These are phyloP conservation scores for Phrynocephalus forsythii DNA, from an alignment of 2,797 vertebrate species.

Conservation along the genomic window DNA sequence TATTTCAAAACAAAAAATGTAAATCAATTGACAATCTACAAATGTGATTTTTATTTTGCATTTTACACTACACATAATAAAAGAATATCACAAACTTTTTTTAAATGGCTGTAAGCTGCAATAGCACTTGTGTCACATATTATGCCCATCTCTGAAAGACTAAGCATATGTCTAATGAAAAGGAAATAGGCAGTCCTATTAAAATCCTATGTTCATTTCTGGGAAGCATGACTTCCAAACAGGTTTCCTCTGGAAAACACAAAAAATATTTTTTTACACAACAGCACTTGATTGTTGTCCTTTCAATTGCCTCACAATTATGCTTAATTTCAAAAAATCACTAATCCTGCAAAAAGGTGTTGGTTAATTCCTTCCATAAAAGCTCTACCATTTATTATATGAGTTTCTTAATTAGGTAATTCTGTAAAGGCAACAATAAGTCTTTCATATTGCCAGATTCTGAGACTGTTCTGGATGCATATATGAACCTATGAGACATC, in stretches of 20 bases:
- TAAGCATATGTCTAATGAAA: background rate
- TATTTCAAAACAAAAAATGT: background rate
- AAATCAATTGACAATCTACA: background rate
- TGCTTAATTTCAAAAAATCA: background rate
- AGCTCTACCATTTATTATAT: background rate
- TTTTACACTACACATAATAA: background rate
- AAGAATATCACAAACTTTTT: background rate
- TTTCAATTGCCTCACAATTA: background rate
- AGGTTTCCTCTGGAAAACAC: background rate
- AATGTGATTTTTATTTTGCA: background rate
- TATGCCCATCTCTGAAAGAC: background rate
- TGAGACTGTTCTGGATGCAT: constrained; percentile 33
- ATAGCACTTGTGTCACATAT: background rate
- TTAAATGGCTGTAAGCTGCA: background rate
- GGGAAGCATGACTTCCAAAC: too few species aligned
- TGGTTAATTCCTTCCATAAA: constrained; percentile 20
- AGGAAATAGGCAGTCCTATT: background rate
- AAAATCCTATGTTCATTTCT: background rate
- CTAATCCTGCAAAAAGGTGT: constrained; percentile 15
- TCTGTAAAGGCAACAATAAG: constrained; percentile 23
- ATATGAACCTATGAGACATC: constrained; percentile 30
- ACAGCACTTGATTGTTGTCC: background rate
- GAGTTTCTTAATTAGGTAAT: constrained; percentile 9
- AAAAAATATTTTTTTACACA: background rate
- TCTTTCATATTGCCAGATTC: constrained; percentile 32